Conservation (phyloP, 1,140 invertebrate genomes). For the Lutraria rhynchaena region DNA sequence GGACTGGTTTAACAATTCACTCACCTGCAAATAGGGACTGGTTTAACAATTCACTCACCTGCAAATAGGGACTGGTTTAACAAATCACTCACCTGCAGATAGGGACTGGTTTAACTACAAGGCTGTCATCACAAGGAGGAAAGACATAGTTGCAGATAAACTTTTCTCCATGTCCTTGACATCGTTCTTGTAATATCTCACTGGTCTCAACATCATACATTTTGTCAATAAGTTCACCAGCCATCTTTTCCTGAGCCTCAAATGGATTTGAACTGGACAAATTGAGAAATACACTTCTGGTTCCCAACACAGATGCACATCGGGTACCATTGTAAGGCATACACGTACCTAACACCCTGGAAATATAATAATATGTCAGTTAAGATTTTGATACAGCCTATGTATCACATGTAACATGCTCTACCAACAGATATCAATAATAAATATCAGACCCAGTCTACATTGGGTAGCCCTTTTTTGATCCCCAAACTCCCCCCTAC, state of each 20-base stretch:
- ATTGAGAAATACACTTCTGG: constrained; percentile 35
- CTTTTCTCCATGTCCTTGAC: constrained; percentile 39
- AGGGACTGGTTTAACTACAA: constrained; percentile 32
- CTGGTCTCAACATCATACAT: constrained; percentile 23
- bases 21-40: too few species aligned
- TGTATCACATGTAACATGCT: too few species aligned
- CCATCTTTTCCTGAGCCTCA: constrained; percentile 38
- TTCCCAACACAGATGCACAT: constrained; percentile 34
- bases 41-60: too few species aligned
- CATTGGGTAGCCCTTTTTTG: too few species aligned
- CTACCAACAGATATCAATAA: too few species aligned
- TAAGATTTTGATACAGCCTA: background rate
- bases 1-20: too few species aligned
- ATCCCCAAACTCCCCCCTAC: too few species aligned
- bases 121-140: constrained; percentile 25
- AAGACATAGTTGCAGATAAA: constrained; percentile 47
- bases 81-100: constrained; percentile 50
- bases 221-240: constrained; percentile 28
- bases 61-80: too few species aligned
- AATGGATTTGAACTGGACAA: constrained; percentile 13
- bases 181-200: constrained; percentile 5
- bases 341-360: constrained; percentile 10
- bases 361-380: constrained; percentile 2
- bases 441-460: too few species aligned
- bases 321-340: constrained; percentile 48